Evolutionary conservation across 2,113 vertebrate genomes (phyloP).

Genomic region (Phalacrocorax brasilianus): DNA sequence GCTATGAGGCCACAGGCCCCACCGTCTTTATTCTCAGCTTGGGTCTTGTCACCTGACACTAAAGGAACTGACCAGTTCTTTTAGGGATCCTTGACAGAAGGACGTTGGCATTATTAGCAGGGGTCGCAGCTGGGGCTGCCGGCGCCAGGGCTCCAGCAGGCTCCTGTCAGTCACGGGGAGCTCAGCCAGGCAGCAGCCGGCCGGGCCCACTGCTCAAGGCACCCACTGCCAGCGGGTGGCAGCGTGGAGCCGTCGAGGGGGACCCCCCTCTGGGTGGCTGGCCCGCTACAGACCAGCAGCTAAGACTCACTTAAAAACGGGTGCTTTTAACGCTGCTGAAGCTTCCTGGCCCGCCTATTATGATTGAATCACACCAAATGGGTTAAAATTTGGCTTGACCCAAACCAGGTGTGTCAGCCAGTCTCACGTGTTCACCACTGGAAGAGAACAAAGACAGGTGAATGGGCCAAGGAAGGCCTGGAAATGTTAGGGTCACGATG

Average conservation of each 20-base stretch:
- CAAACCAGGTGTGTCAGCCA: background rate
- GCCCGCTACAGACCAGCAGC: rapidly evolving
- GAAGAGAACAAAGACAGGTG: background rate
- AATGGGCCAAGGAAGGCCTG: background rate
- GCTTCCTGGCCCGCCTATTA: background rate
- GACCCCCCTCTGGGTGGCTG: too few species aligned
- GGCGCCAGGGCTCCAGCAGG: background rate
- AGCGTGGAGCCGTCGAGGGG: background rate
- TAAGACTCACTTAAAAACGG: rapidly evolving
- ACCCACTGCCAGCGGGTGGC: background rate
- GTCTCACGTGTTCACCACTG: too few species aligned
- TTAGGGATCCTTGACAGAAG: background rate
- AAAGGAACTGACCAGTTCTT: background rate
- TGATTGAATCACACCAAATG: rapidly evolving
- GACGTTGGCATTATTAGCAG: background rate
- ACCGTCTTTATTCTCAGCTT: background rate
- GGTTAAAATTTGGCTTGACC: background rate
- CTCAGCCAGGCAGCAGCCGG: background rate
- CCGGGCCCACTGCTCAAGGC: background rate
- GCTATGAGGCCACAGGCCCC: background rate
- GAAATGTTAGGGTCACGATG: background rate
- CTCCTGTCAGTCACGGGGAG: background rate
- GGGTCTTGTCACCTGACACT: background rate
- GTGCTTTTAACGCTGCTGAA: background rate
- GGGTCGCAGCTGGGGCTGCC: background rate